These are phyloP conservation scores for Aphis craccivora DNA, from an alignment of 1,140 invertebrate species.

Conservation along the genomic window DNA sequence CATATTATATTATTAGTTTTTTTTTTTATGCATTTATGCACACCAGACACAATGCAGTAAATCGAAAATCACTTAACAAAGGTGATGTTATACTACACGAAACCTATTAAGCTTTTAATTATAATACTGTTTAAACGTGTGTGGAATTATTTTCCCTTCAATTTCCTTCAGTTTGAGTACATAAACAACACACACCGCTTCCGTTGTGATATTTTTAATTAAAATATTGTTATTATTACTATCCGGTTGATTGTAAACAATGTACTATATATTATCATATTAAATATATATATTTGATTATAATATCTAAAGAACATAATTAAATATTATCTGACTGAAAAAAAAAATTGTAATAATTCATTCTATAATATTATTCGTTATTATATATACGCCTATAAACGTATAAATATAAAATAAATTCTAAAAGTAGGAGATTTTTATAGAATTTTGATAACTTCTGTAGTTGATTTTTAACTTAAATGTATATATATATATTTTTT, in stretches of 20 bases:
- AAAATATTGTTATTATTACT: not conserved
- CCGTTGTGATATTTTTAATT: not conserved
- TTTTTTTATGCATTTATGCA: not conserved
- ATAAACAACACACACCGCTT: not conserved
- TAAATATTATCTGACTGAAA: not conserved
- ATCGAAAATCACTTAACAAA: not conserved
- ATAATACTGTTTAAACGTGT: not conserved
- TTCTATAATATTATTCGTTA: not conserved
- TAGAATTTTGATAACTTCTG: not conserved
- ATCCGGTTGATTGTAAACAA: not conserved
- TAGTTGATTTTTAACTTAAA: not conserved
- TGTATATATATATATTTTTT: not conserved
- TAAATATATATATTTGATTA: not conserved
- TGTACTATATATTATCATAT: not conserved
- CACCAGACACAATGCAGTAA: not conserved
- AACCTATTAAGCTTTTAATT: not conserved
- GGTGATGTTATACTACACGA: not conserved
- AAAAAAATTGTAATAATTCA: not conserved
- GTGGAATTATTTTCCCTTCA: not conserved
- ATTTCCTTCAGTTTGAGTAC: not conserved
- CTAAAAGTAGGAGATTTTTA: too few species aligned
- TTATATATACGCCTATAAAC: not conserved
- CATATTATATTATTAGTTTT: not conserved
- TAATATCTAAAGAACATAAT: not conserved
- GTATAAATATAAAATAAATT: not conserved